Conservation (phyloP, 2,113 vertebrate species). For the Coptodon rendalli region DNA sequence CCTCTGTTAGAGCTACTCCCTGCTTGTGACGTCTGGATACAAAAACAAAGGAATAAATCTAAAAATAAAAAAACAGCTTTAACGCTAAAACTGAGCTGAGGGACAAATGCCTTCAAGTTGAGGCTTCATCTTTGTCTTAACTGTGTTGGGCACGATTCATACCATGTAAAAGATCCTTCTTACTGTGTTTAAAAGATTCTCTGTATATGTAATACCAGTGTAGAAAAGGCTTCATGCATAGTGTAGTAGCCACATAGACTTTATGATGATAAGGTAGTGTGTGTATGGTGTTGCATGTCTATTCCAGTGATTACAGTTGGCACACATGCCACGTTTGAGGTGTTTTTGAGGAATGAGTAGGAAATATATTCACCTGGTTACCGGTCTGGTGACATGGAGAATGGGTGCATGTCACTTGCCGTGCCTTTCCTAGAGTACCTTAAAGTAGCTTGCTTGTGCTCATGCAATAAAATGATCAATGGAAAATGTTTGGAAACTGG, state of each 20-base stretch:
- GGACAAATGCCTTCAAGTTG: not conserved
- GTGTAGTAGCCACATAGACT: not conserved
- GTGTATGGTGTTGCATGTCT: not conserved
- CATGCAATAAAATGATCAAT: not conserved
- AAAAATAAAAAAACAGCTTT: not conserved
- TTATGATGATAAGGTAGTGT: not conserved
- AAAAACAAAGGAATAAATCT: not conserved
- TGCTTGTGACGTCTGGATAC: not conserved
- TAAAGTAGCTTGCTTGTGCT: not conserved
- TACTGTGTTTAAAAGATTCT: not conserved
- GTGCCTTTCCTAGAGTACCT: not conserved
- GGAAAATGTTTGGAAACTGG: not conserved
- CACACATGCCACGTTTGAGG: accelerated
- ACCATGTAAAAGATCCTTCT: not conserved
- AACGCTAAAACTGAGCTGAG: not conserved
- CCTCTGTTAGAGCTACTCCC: not conserved
- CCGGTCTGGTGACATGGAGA: not conserved
- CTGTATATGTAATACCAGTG: not conserved
- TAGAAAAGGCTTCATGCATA: not conserved
- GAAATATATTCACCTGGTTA: not conserved
- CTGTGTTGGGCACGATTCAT: not conserved
- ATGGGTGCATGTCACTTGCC: not conserved
- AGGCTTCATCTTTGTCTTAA: not conserved
- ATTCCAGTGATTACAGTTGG: not conserved
- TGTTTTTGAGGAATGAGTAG: not conserved